Evolutionary conservation across 1,140 invertebrate genomes (phyloP).

Genomic region (Neodiprion pinetum): DNA sequence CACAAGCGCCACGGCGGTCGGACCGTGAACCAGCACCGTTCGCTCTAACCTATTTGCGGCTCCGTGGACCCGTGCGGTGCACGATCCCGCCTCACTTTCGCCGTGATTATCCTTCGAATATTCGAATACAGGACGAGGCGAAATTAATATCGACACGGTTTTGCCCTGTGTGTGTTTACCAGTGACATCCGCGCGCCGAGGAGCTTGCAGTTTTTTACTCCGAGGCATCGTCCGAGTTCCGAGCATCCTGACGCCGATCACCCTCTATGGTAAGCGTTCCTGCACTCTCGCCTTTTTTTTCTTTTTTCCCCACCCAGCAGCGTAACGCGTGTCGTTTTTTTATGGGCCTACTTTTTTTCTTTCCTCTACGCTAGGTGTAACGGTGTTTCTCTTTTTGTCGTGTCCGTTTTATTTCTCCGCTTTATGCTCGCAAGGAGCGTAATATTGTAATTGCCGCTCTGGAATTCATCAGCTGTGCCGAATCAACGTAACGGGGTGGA

Average conservation of each 20-base stretch:
- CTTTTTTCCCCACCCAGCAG: too few species aligned
- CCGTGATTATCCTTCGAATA: not conserved
- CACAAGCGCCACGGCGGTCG: constrained; percentile 6
- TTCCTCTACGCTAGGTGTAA: too few species aligned
- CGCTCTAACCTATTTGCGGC: constrained; percentile 2
- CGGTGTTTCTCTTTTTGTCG: too few species aligned
- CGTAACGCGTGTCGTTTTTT: too few species aligned
- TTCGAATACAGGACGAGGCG: not conserved
- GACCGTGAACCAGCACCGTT: not conserved
- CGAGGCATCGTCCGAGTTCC: not conserved
- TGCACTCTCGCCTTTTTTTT: too few species aligned
- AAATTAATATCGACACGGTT: not conserved
- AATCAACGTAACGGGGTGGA: too few species aligned
- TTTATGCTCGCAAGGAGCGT: too few species aligned
- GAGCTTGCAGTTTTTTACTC: not conserved
- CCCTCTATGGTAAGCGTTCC: not conserved
- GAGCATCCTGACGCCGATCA: not conserved
- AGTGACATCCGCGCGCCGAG: not conserved
- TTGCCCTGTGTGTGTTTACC: not conserved
- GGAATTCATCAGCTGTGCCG: too few species aligned
- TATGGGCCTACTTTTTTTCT: too few species aligned
- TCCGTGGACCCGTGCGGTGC: not conserved
- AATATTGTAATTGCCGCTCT: too few species aligned
- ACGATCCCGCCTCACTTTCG: not conserved
- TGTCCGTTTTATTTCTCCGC: too few species aligned